phyloP scores from a whole-genome alignment of 1,140 invertebrate genomes.

The Euglossa dilemma region DNA sequence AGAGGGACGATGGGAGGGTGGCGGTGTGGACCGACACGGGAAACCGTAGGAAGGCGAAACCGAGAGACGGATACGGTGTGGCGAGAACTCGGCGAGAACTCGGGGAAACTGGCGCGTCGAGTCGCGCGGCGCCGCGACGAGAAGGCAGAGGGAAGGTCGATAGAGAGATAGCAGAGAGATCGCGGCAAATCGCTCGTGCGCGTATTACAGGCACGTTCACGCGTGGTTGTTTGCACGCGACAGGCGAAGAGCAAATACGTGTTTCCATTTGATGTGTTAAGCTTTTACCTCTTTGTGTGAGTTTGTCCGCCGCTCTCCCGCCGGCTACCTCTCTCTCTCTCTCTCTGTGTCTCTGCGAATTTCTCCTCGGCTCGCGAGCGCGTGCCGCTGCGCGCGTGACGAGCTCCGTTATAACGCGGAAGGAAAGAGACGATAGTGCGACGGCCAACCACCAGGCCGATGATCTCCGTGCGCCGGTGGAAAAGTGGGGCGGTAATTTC shows the following conservation, averaged over 20 bases:
- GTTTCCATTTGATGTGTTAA: slow-evolving; percentile 67
- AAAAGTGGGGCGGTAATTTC: slow-evolving; percentile 64
- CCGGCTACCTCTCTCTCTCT: neutral
- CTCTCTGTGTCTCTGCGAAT: neutral
- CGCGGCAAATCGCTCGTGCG: slow-evolving; percentile 45
- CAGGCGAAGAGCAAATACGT: slow-evolving; percentile 72
- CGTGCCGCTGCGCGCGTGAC: slow-evolving; percentile 28
- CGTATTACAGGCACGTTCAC: slow-evolving; percentile 60
- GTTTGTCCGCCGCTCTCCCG: neutral
- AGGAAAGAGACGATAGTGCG: slow-evolving; percentile 29
- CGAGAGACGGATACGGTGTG: neutral
- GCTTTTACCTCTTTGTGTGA: slow-evolving; percentile 52
- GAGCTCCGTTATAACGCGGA: neutral
- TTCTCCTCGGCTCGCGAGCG: neutral
- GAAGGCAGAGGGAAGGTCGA: neutral
- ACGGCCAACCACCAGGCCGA: slow-evolving; percentile 40
- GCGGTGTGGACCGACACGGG: neutral
- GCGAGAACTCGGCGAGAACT: slow-evolving; percentile 4
- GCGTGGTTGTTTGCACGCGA: slow-evolving; percentile 57
- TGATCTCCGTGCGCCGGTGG: slow-evolving; percentile 30
- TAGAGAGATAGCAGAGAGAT: slow-evolving; percentile 33
- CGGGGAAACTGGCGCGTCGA: no score
- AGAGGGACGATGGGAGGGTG: no score
- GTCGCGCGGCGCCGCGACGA: neutral
- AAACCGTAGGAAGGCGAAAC: neutral